Base-by-base conservation (phyloP, 2,113 vertebrate species). In the Rhea pennata region DNA sequence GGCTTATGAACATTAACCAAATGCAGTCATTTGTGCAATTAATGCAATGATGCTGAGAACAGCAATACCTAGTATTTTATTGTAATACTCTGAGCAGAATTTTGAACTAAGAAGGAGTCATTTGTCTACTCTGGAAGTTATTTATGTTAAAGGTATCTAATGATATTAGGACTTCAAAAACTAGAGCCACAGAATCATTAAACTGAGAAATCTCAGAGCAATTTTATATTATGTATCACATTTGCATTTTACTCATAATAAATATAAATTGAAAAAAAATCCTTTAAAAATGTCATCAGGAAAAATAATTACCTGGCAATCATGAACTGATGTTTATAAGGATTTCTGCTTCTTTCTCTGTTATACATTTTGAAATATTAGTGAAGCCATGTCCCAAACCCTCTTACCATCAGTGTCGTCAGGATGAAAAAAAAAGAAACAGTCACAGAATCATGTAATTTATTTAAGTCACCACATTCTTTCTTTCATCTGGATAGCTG, bases 1-100 rank as follows among this genome's bases (percentile, higher is more conserved):
- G 61, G 65, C 65, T 92, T 65, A 73, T 6, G 39, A 94, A 92
- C 93, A 87, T 94, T 88, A 96, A 85, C 83, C 65, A 78, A 93
- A 87, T 78, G 93, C 8, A 15, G 79, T 88, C 90, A 72, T 70
- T 65, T 86, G 64, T 84, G 80, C 89, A 95, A 94, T 96, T 93
- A 97, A 96, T 89, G 62, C 86, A 89, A 42, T 92, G 51, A 94
- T 93, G 93, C 91, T 94, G 92, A 97, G 94, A 84, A 69, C 91
- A 96, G 83, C 74, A 96, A 90, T 92, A 88, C 90, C 77, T 88
- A 73, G 88, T 92, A 56, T 65, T 96, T 91, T 78, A 85, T 81
- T 82, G 85, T 79, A 77, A 88, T 84, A 79, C 56, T 92, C 74
- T 77, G 81, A 95, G 83, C 67, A 53, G 24, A 64, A 78, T 93